A percentile compares a stretch with the other conserved stretches of the same genome.
These are phyloP conservation scores for Aphrophora alni DNA, from an alignment of 2,888 invertebrate species.

Conservation along the genomic window DNA sequence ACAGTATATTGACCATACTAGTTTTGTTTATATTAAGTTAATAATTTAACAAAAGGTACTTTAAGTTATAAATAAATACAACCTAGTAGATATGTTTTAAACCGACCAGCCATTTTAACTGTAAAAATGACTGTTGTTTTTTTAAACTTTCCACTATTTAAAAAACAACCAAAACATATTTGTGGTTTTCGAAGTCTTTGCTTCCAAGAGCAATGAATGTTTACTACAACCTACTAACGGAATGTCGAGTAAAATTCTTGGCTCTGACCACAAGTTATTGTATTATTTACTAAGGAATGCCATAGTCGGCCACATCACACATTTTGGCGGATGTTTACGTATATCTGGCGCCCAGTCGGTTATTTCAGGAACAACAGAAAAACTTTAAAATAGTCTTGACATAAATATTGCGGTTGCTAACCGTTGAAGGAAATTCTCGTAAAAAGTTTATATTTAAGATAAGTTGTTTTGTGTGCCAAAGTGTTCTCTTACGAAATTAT, in stretches of 20 bases:
- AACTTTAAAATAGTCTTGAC: not conserved
- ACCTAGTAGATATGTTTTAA: too few relatives aligned
- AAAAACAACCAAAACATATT: too few relatives aligned
- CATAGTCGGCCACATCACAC: not conserved
- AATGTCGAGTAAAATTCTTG: not conserved
- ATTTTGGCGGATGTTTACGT: not conserved
- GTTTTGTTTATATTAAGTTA: too few relatives aligned
- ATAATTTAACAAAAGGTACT: too few relatives aligned
- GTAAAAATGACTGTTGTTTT: too few relatives aligned
- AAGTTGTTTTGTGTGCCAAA: slow-evolving; percentile 1
- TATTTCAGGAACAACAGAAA: slow-evolving; percentile 1
- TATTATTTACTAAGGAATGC: not conserved
- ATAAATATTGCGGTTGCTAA: not conserved
- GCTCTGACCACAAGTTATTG: not conserved
- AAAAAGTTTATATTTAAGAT: slow-evolving; percentile 4
- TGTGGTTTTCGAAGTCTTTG: too few relatives aligned
- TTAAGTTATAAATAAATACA: too few relatives aligned
- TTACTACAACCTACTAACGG: not conserved
- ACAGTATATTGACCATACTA: too few relatives aligned
- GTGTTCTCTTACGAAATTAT: not conserved
- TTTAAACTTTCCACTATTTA: too few relatives aligned
- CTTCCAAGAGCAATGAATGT: too few relatives aligned
- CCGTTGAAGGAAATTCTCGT: not conserved
- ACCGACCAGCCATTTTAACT: too few relatives aligned
- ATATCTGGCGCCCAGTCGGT: not conserved